Evolutionary conservation across 2,888 invertebrate species (phyloP), one percentile per base, ranked within the genome.

Genomic region (Phortica okadai): DNA sequence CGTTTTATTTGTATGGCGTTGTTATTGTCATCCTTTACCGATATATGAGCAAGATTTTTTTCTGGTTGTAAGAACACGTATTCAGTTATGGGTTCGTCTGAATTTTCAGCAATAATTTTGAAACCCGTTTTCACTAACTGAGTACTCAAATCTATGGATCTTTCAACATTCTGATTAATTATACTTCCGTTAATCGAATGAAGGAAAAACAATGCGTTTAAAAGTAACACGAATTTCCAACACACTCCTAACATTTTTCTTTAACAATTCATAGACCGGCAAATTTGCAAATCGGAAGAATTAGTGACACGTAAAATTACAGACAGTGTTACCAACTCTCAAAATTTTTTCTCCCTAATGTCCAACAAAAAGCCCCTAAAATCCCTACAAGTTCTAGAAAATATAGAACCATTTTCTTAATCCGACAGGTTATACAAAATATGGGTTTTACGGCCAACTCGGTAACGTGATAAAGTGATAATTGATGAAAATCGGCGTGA

Each of bases 71-170:
- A 93, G 82, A 96, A 93, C 44, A 96, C 92, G 89, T 97, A 95
- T 82, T 92, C 94, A 79, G 93, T 94, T 54, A 95, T 94, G 79
- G 95, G 92, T 80, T 95, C 95, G 74, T 96, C 96, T 83, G 93
- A 93, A 90, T 98, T 98, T 92, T 98, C 96, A 83, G 98, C 90
- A 82, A 95, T 95, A 87, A 98, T 93, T 92, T 95, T 95, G 50
- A 95, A 93, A 14, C 94, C 93, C 74, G 97, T 94, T 93, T 97
- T 98, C 2, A 97, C 97, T 77, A 99, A 93, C 92, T 98, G 98
- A 7, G 97, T 95, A 6, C 96, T 94, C 81, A 98, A 92, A 92
- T 99, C 98, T 83, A 99, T 94, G 73, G 94, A 94, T 89, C 97
- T 93, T 80, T 98, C 97, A 25, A 96, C 96, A 93, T 96, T 96